Percentiles rank a stretch among this genome's conserved stretches.
These are phyloP conservation scores for Euphonia xanthogaster DNA, from an alignment of 2,797 vertebrate genomes.

Conservation along the genomic window DNA sequence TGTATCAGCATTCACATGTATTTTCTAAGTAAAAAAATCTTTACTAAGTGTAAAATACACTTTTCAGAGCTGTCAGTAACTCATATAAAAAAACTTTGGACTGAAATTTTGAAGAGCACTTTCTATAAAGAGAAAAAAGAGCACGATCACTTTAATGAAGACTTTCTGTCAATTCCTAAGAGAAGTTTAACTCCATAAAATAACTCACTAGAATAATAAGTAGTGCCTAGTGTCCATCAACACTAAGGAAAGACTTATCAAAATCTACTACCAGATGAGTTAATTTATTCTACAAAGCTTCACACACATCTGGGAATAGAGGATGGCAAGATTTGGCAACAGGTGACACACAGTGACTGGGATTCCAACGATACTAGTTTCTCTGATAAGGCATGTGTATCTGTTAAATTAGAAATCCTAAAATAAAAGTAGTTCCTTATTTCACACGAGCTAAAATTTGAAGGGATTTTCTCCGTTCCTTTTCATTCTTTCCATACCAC, in stretches of 20 bases:
- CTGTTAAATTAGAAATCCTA: background rate
- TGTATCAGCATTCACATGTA: background rate
- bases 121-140: background rate
- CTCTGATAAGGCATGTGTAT: background rate
- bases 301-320: background rate
- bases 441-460: background rate
- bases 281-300: background rate
- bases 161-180: background rate
- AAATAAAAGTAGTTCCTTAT: background rate
- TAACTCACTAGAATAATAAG: background rate
- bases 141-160: background rate
- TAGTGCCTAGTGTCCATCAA: background rate
- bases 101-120: background rate
- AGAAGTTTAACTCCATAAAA: background rate
- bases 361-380: background rate
- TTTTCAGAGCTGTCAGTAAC: background rate
- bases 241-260: background rate
- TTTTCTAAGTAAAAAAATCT: background rate
- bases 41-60: background rate
- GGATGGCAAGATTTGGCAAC: background rate
- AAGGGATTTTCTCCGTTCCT: background rate
- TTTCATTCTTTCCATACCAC: background rate
- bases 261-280: background rate
- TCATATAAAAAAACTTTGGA: background rate
- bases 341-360: background rate